Conservation (phyloP, 1,140 invertebrate genomes). For the Parasteatoda tepidariorum region DNA sequence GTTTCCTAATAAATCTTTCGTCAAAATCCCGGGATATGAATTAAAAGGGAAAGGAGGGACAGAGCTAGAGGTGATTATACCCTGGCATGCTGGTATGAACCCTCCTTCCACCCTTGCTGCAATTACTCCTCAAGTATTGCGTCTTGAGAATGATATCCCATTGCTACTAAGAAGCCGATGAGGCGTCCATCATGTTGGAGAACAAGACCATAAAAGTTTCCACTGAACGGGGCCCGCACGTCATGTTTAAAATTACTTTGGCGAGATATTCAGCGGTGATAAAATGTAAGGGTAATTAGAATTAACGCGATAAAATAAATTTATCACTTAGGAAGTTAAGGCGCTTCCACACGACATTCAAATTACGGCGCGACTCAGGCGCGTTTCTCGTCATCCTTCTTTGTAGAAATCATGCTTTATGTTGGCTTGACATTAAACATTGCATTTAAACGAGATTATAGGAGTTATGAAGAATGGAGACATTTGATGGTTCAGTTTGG, state of each 20-base stretch:
- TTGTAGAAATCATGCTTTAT: not conserved
- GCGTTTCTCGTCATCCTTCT: not conserved
- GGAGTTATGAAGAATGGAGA: not conserved
- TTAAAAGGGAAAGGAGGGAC: constrained; percentile 19
- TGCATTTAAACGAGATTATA: too few species aligned
- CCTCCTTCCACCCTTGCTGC: not conserved
- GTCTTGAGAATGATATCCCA: constrained; percentile 1
- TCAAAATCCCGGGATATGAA: constrained; percentile 41
- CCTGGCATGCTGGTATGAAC: not conserved
- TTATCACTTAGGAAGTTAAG: constrained; percentile 27
- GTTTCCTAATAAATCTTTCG: constrained; percentile 49
- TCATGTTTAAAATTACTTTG: constrained; percentile 36
- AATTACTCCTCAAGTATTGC: constrained; percentile 36
- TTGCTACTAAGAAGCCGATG: not conserved
- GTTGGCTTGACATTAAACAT: too few species aligned
- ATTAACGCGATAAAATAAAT: constrained; percentile 38
- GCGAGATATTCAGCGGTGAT: constrained; percentile 15
- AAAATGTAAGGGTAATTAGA: constrained; percentile 50
- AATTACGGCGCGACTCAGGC: not conserved
- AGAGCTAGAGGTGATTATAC: constrained; percentile 8
- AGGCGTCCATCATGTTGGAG: not conserved
- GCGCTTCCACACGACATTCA: constrained; percentile 22
- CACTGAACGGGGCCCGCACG: not conserved
- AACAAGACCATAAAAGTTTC: constrained; percentile 46
- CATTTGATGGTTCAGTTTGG: not conserved